Conservation (phyloP, 2,888 invertebrate genomes). For the Patella pellucida region DNA sequence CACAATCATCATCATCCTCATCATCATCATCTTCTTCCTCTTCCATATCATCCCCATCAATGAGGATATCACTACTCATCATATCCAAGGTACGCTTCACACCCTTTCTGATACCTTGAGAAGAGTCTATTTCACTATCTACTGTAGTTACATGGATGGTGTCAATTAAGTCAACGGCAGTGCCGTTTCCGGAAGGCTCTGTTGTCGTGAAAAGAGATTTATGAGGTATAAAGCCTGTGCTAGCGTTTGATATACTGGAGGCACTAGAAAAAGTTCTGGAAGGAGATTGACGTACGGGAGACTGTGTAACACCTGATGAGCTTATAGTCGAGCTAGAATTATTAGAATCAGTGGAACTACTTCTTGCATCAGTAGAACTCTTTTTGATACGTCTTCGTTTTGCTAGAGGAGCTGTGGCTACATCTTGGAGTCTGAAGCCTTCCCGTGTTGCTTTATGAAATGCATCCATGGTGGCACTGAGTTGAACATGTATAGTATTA, state of each 20-base stretch:
- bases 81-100: slow-evolving; percentile 29
- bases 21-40: slow-evolving; percentile 13
- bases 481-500: slow-evolving; percentile 74
- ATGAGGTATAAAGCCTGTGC: slow-evolving; percentile 60
- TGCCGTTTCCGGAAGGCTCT: neutral
- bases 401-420: slow-evolving; percentile 80
- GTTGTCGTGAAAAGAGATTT: slow-evolving; percentile 20
- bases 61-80: neutral
- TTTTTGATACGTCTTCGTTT: slow-evolving; percentile 77
- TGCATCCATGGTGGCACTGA: slow-evolving; percentile 79
- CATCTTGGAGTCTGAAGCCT: slow-evolving; percentile 83
- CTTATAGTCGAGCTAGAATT: slow-evolving; percentile 50
- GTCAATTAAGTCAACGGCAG: slow-evolving; percentile 7
- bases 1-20: slow-evolving; percentile 27
- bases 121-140: slow-evolving; percentile 12
- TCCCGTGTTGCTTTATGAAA: slow-evolving; percentile 80
- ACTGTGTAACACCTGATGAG: slow-evolving; percentile 35
- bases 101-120: slow-evolving; percentile 7
- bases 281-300: slow-evolving; percentile 46
- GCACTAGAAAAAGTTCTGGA: slow-evolving; percentile 53
- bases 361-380: slow-evolving; percentile 56
- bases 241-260: slow-evolving; percentile 52
- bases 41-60: slow-evolving; percentile 23
- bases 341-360: slow-evolving; percentile 63
- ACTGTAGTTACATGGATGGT: slow-evolving; percentile 21